Conservation (phyloP, 2,888 invertebrate species). For the Pocota personata region DNA sequence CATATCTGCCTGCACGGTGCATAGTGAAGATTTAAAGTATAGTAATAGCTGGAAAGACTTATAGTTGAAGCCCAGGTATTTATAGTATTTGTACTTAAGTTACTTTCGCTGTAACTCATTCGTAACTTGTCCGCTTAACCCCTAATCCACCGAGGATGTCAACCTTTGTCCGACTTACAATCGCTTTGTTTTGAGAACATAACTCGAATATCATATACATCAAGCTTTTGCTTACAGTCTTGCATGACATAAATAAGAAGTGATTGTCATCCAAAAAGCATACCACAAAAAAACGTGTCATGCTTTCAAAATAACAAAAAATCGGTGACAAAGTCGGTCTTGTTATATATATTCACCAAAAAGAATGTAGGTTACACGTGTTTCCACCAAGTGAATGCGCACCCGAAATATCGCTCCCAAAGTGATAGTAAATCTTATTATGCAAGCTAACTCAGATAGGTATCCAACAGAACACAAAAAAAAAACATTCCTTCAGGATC, state of each 20-base stretch:
- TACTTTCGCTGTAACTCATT: too few relatives aligned
- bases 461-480: neutral
- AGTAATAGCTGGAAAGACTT: too few relatives aligned
- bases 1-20: too few relatives aligned
- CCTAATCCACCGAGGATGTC: too few relatives aligned
- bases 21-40: too few relatives aligned
- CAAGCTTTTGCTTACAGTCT: neutral
- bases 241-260: neutral
- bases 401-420: constrained; percentile 12
- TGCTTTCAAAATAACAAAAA: constrained; percentile 1
- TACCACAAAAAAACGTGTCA: neutral
- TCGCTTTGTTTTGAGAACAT: too few relatives aligned
- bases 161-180: too few relatives aligned
- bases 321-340: neutral
- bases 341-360: neutral
- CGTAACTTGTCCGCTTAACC: too few relatives aligned
- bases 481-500: constrained; percentile 52
- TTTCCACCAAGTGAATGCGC: constrained; percentile 22
- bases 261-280: neutral
- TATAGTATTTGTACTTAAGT: too few relatives aligned
- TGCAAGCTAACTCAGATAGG: constrained; percentile 14
- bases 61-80: too few relatives aligned
- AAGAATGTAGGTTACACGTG: constrained; percentile 47
- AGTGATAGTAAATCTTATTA: constrained; percentile 32
- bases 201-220: too few relatives aligned